A percentile compares a stretch with the other conserved stretches of the same genome.
Conservation (phyloP, 1,140 invertebrate genomes). For the Leguminivora glycinivorella region DNA sequence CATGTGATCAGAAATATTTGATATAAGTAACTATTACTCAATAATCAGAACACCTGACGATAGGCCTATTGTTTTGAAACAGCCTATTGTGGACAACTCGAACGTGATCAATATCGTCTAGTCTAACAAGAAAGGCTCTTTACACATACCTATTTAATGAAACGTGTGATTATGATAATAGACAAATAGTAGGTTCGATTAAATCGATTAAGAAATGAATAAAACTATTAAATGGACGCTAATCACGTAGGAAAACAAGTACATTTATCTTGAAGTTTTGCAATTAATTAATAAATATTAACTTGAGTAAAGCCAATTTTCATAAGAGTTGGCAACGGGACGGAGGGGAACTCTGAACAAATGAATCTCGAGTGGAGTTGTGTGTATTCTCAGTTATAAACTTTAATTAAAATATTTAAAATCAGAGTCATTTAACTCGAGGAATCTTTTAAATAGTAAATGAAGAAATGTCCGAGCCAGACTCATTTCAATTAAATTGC, state of each 20-base stretch:
- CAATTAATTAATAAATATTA: too few species aligned
- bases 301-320: conserved; percentile 10
- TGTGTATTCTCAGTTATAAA: not conserved
- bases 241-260: not conserved
- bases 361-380: not conserved
- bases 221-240: not conserved
- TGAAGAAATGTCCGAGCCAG: not conserved
- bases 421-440: not conserved
- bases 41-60: not conserved
- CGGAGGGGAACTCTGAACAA: conserved; percentile 4
- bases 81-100: not conserved
- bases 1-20: not conserved
- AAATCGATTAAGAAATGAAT: not conserved
- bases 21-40: not conserved
- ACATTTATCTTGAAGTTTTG: not conserved
- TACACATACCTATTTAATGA: not conserved
- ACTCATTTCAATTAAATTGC: not conserved
- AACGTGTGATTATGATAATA: conserved; percentile 8
- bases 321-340: not conserved
- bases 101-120: conserved; percentile 17
- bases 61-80: conserved; percentile 10
- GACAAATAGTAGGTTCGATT: conserved; percentile 4
- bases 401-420: not conserved
- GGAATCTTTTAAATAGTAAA: not conserved
- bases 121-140: not conserved